phyloP scores from a whole-genome alignment of 2,888 invertebrate genomes.

The Agrotis exclamationis region DNA sequence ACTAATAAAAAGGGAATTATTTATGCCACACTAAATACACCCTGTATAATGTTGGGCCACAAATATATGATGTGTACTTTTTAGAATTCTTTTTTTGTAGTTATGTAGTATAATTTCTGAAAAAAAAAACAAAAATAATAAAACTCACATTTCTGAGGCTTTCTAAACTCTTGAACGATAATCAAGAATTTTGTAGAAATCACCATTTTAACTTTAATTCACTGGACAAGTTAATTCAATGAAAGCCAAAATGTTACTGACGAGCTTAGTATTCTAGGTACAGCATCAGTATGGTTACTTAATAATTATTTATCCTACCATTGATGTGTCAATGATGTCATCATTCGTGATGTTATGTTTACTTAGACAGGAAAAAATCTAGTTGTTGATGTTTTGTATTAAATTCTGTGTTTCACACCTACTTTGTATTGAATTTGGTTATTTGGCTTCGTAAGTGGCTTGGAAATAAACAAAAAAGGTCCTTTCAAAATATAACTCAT shows the following conservation, averaged over 20 bases:
- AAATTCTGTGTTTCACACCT: slow-evolving; percentile 54
- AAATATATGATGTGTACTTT: too few species aligned
- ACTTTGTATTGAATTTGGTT: slow-evolving; percentile 41
- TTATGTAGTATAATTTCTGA: too few species aligned
- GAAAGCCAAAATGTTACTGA: slow-evolving; percentile 66
- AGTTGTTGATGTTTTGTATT: slow-evolving; percentile 62
- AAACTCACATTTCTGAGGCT: slow-evolving; percentile 74
- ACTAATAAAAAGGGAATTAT: neutral
- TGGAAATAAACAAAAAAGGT: neutral
- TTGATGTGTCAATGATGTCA: slow-evolving; percentile 79
- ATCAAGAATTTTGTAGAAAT: slow-evolving; percentile 71
- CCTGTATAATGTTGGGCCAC: too few species aligned
- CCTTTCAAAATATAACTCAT: neutral
- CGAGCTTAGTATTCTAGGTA: slow-evolving; percentile 46
- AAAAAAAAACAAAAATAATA: neutral
- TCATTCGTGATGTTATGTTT: slow-evolving; percentile 67
- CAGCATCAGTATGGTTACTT: slow-evolving; percentile 52
- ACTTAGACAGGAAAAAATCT: slow-evolving; percentile 65
- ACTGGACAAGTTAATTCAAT: slow-evolving; percentile 56
- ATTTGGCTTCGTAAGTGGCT: slow-evolving; percentile 40
- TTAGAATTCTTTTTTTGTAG: too few species aligned
- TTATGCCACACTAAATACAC: neutral
- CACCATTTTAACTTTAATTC: slow-evolving; percentile 66
- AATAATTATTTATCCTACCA: slow-evolving; percentile 68
- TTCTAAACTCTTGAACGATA: slow-evolving; percentile 69